Conservation (phyloP, 2,888 invertebrate species). For the Ryuthela nishihirai region DNA sequence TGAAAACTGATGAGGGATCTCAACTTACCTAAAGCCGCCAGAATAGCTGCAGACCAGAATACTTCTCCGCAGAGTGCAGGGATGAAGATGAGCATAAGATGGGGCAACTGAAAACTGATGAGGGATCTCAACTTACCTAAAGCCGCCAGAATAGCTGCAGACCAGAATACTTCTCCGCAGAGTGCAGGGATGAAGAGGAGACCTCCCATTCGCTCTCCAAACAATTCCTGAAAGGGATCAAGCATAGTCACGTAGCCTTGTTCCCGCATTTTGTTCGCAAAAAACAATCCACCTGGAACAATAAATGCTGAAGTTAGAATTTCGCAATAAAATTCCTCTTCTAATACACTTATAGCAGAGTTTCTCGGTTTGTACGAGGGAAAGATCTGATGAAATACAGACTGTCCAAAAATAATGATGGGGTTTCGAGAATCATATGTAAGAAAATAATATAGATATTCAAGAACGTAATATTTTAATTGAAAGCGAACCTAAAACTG, state of each 20-base stretch:
- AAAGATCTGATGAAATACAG: no score
- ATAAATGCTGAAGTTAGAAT: no score
- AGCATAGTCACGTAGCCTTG: constrained; percentile 98
- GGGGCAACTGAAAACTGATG: no score
- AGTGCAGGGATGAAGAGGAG: constrained; percentile 92
- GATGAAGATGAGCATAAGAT: constrained; percentile 85
- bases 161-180: constrained; percentile 98
- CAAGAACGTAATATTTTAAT: no score
- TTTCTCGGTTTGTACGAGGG: no score
- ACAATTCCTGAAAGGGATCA: constrained; percentile 94
- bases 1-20: no score
- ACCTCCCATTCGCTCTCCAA: constrained; percentile 96
- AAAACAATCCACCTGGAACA: constrained; percentile 95
- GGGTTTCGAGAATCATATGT: no score
- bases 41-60: constrained; percentile 97
- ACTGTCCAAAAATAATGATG: no score
- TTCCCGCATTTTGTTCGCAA: constrained; percentile 95
- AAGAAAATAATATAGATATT: no score
- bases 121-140: constrained; percentile 63
- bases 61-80: constrained; percentile 97
- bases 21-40: constrained; percentile 84
- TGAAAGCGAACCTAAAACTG: no score
- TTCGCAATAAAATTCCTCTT: no score
- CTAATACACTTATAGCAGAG: no score
- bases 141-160: constrained; percentile 94